Percentiles rank a stretch among this genome's conserved stretches.
phyloP scores from a whole-genome alignment of 2,797 vertebrate genomes.

The Crenichthys baileyi region DNA sequence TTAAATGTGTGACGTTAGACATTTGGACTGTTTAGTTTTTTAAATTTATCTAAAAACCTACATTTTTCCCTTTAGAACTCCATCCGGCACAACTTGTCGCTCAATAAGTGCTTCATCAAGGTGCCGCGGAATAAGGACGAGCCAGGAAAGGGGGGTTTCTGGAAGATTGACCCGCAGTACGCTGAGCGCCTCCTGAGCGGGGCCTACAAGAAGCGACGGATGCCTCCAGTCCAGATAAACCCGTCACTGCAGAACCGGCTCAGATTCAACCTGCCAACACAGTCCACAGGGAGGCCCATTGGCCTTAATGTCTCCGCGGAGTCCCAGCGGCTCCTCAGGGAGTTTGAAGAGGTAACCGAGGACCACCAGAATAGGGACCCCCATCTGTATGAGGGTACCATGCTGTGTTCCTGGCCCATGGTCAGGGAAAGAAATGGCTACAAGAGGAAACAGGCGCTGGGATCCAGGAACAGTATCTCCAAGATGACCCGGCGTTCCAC shows the following conservation, averaged over 20 bases:
- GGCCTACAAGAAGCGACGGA: conserved; percentile 88
- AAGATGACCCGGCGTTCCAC: conserved; percentile 81
- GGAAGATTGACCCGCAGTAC: conserved; percentile 95
- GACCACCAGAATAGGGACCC: conserved; percentile 81
- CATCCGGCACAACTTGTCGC: conserved; percentile 95
- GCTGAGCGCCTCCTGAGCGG: conserved; percentile 90
- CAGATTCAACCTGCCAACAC: conserved; percentile 44
- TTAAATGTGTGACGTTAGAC: neutral
- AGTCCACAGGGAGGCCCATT: conserved; percentile 7
- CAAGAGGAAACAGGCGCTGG: conserved; percentile 83
- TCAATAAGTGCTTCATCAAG: conserved; percentile 99
- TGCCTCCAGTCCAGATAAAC: conserved; percentile 90
- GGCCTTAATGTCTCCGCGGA: conserved; percentile 76
- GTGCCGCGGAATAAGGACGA: conserved; percentile 96
- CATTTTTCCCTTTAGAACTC: conserved; percentile 84
- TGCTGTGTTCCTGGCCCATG: conserved; percentile 75
- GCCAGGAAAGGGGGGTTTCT: conserved; percentile 95
- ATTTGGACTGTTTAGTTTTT: neutral
- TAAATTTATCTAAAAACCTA: neutral
- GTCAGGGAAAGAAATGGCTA: conserved; percentile 69
- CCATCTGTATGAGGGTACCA: conserved; percentile 65
- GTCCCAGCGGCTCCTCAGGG: conserved; percentile 86
- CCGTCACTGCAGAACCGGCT: conserved; percentile 81
- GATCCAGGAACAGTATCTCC: conserved; percentile 65
- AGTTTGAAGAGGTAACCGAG: conserved; percentile 87